Base-by-base conservation (phyloP, 2,888 invertebrate genomes). In the Piscicola geometra region DNA sequence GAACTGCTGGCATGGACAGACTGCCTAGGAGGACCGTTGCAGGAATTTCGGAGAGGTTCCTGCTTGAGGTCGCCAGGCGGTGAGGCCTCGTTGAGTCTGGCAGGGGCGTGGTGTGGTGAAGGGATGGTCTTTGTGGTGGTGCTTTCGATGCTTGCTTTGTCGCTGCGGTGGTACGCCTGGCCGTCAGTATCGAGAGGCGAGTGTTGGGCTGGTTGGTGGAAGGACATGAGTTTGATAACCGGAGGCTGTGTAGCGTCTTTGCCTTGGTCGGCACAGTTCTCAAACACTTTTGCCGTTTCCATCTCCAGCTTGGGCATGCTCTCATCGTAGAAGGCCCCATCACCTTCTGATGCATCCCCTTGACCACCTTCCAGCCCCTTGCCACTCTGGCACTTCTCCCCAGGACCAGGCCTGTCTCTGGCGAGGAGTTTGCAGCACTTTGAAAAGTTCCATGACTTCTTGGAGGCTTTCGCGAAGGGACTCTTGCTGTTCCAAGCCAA, bases 401-500 rank as follows among this genome's bases (percentile, higher is more conserved):
- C n/a, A n/a, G n/a, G n/a, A n/a, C n/a, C n/a, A n/a, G n/a, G n/a
- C 41, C 41, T 41, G 25, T n/a, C 25, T n/a, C n/a, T 56, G 3
- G 60, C 9, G 60, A 56, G 60, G 12, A 56, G 25, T 21, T 47
- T 47, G 50, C 12, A 47, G 21, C 50, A 47, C 25, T 56, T 56
- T 21, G 60, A 56, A n/a, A 56, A 21, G 60, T 56, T 56, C n/a
- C 21, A 25, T 21, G 9, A n/a, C 15, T 21, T 56, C 3, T 21
- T 5, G 60, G 3, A 56, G 3, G n/a, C 3, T 3, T 9, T 18
- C 3, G 9, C n/a, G 60, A 25, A 56, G n/a, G 25, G 5, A 56
- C n/a, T 25, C n/a, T 56, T 56, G n/a, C n/a, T 56, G 60, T 56
- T 47, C 52, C 25, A 33, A 15, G 73, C 64, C 33, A 73, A 36